A percentile compares a stretch with the other conserved stretches of the same genome.
Evolutionary conservation across 2,113 vertebrate species (phyloP).

Genomic region (Rhea pennata): DNA sequence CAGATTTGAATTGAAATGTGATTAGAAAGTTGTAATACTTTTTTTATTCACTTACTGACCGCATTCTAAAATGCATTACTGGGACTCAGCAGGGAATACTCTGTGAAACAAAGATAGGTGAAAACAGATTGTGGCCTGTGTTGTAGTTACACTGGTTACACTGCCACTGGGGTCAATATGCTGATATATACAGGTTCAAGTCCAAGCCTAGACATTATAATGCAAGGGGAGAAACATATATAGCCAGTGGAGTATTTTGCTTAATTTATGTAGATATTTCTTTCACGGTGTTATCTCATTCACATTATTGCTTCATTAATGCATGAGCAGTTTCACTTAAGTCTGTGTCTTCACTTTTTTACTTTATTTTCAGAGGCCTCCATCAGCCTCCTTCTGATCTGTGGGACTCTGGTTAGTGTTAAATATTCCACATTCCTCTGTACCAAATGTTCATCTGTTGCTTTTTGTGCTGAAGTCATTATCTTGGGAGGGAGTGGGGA

Average conservation of each 20-base stretch:
- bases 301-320: background rate
- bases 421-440: background rate
- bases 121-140: background rate
- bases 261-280: background rate
- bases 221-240: background rate
- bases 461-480: background rate
- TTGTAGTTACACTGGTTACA: background rate
- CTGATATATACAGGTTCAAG: background rate
- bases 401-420: background rate
- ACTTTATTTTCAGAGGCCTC: background rate
- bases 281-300: background rate
- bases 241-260: background rate
- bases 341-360: background rate
- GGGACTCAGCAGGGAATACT: background rate
- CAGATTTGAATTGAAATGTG: constrained; percentile 14
- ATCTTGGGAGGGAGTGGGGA: background rate
- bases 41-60: background rate
- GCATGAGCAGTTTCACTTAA: background rate
- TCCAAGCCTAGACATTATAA: background rate
- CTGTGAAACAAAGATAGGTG: background rate
- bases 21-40: constrained; percentile 3
- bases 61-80: background rate
- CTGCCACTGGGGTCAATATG: background rate
- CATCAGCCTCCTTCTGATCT: background rate
- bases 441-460: background rate